Evolutionary conservation across 2,113 vertebrate genomes (phyloP).

Genomic region (Lontra canadensis): DNA sequence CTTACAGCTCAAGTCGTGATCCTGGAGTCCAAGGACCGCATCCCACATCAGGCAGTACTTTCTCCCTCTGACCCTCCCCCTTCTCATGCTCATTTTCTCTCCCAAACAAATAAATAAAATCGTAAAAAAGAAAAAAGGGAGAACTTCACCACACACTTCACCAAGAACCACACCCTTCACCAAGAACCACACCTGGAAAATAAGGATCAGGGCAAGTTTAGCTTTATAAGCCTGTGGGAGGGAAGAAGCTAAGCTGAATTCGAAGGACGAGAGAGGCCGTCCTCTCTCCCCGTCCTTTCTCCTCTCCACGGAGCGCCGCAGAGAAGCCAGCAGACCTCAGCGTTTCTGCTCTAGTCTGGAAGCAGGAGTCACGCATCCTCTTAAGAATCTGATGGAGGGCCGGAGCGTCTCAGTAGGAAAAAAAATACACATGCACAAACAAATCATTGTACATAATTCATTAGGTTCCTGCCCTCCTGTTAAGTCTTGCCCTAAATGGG

Average conservation of each 20-base stretch:
- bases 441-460: not conserved
- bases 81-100: no score
- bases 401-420: not conserved
- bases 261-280: not conserved
- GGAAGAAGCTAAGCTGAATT: not conserved
- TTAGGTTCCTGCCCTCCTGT: not conserved
- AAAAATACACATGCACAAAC: not conserved
- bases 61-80: no score
- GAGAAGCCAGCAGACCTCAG: not conserved
- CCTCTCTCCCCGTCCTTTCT: no score
- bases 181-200: not conserved
- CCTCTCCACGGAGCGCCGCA: no score
- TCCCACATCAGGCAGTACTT: no score
- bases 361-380: not conserved
- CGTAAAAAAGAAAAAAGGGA: no score
- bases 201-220: not conserved
- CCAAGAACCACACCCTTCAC: not conserved
- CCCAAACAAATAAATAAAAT: no score
- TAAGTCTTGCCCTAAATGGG: not conserved
- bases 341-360: not conserved
- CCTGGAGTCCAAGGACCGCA: no score
- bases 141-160: not conserved
- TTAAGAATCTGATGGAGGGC: not conserved
- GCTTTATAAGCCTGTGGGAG: not conserved
- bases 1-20: no score